phyloP scores from a whole-genome alignment of 2,888 invertebrate species.

The Linnaemya tessellans region DNA sequence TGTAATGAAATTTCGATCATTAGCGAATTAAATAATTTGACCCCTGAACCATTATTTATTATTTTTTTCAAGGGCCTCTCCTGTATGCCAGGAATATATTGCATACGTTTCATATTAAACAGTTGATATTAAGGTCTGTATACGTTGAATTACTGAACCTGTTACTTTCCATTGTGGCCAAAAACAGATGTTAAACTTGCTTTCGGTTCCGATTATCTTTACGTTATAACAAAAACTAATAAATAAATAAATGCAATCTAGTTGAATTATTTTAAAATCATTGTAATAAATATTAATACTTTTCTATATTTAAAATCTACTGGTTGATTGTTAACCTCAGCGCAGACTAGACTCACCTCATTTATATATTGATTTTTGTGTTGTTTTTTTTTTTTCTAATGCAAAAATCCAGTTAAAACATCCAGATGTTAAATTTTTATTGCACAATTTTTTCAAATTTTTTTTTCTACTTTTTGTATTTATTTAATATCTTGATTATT shows the following conservation, averaged over 20 bases:
- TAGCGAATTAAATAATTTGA: no score
- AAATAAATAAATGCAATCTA: constrained; percentile 37
- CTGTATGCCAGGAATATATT: neutral
- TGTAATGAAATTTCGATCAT: no score
- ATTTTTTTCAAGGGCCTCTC: neutral
- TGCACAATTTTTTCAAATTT: constrained; percentile 36
- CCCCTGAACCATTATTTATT: no score
- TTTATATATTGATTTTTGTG: neutral
- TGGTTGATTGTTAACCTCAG: constrained; percentile 9
- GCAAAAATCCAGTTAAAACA: constrained; percentile 51
- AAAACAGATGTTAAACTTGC: constrained; percentile 53
- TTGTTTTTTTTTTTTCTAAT: constrained; percentile 9
- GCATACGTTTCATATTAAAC: neutral
- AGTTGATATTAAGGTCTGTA: neutral
- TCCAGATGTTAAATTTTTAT: constrained; percentile 60
- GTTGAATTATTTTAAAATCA: constrained; percentile 29
- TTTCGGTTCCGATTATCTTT: constrained; percentile 28
- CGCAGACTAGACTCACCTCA: constrained; percentile 26
- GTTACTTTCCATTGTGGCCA: constrained; percentile 5
- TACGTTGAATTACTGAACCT: neutral
- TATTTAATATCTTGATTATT: constrained; percentile 48
- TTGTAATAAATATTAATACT: constrained; percentile 31
- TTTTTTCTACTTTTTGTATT: constrained; percentile 9
- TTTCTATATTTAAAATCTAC: constrained; percentile 16
- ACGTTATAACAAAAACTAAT: constrained; percentile 14